Evolutionary conservation across 2,888 invertebrate species (phyloP), one percentile per base, ranked within the genome.

Genomic region (Rhingia rostrata): DNA sequence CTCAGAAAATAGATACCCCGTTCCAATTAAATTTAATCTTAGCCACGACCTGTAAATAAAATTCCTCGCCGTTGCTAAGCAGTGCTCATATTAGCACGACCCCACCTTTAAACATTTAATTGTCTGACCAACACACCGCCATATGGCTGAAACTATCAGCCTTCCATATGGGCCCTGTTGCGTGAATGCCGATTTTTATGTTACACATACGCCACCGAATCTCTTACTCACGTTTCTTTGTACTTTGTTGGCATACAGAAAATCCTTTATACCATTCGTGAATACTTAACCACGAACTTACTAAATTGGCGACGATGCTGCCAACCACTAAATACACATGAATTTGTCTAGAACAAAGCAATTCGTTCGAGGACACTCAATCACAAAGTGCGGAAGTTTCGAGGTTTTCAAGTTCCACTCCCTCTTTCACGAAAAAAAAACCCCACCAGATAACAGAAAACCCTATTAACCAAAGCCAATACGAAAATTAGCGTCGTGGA

Each of bases 371-470:
- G 58, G 58, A 33, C 64, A 58, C 35, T 51, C 35, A 12, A 63
- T 51, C 41, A 61, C 47, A 64, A 64, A 43, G 63, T 75, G 64
- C 81, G 49, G 53, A 82, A 77, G 47, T 70, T 77, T 75, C 75
- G 35, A 69, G 81, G 54, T 51, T 63, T 45, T n/a, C 22, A 58
- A 47, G 33, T 47, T 12, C 61, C 66, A 12, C 41, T 45, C 61
- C 35, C 45, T 22, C 30, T 4, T 33, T 39, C 51, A 51, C 14
- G 6, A 1, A 7, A 63, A 69, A 75, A 35, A 45, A 51, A 30
- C 33, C 39, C 35, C 7, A 6, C 37, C 54, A 56, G 3, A 30
- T 22, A 22, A 22, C 1, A 22, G 22, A 22, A 22, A 22, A 2
- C 22, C 22, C 22, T 22, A 22, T 22, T 22, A 22, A 41, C 33